Evolutionary conservation across 2,888 invertebrate genomes (phyloP), one percentile per base, ranked within the genome.

Genomic region (Chaetogeoica ovagalla): DNA sequence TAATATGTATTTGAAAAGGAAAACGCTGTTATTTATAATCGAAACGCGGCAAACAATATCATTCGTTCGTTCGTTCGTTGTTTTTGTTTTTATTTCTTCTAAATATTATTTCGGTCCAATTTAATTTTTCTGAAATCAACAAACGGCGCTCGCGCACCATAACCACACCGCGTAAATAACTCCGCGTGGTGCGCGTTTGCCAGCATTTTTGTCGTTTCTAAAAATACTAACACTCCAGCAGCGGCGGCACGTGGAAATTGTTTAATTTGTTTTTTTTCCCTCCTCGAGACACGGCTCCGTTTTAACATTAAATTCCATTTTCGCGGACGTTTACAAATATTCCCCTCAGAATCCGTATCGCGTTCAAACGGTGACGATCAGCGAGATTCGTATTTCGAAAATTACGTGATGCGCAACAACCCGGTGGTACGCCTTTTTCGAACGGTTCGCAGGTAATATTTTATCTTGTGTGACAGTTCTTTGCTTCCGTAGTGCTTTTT

Each of bases 221-320:
- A 79, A 79, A 79, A 79, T 70, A 79, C 52, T 62, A 23, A 55
- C n/a, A 71, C 77, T 79, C 77, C 70, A 79, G 48, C 11, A 79
- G 48, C 11, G 77, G 55, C 69, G 77, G 55, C 69, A 62, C 55
- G 68, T 79, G 62, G 55, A 79, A n/a, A 55, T 79, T 70, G 48
- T 69, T 17, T 55, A 55, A 30, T 5, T 21, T 39, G 70, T 57
- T 77, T 63, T 30, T 30, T 30, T 30, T 30, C 4, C 4, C 30
- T 30, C 4, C 30, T 30, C 30, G 30, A 30, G 30, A 30, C 39
- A 70, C 21, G 69, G 62, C 39, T 70, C 23, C 13, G 21, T 55
- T 7, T 70, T 23, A 43, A 39, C 63, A 68, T 70, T 43, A 63
- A 23, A 55, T 52, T 52, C 13, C 62, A 55, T 21, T 17, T 30